Evolutionary conservation across 1,140 invertebrate genomes (phyloP).

Genomic region (Drosophila melanogaster): Release_6_plus_ISO1_MT NT_037436.4:5334501-5335000

Average conservation of each 20-base stretch:
- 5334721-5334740: conserved; percentile 72
- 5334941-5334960: conserved; percentile 64
- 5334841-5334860: conserved; percentile 52
- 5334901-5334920: conserved; percentile 68
- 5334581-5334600: neutral
- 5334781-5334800: conserved; percentile 65
- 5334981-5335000: conserved; percentile 9
- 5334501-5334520: conserved; percentile 16
- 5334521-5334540: neutral
- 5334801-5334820: conserved; percentile 66
- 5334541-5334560: neutral
- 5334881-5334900: conserved; percentile 21
- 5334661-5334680: conserved; percentile 46
- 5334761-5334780: conserved; percentile 74
- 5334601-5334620: conserved; percentile 8
- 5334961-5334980: conserved; percentile 73
- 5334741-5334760: conserved; percentile 61
- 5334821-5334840: conserved; percentile 54
- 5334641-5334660: conserved; percentile 43
- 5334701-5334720: conserved; percentile 62
- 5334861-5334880: conserved; percentile 14
- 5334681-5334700: conserved; percentile 46
- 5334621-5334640: conserved; percentile 17
- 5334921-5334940: conserved; percentile 70
- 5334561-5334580: conserved; percentile 27